Evolutionary conservation across 2,888 invertebrate species (phyloP), one percentile per base, ranked within the genome.

Genomic region (Rhopalosiphum nymphaeae): DNA sequence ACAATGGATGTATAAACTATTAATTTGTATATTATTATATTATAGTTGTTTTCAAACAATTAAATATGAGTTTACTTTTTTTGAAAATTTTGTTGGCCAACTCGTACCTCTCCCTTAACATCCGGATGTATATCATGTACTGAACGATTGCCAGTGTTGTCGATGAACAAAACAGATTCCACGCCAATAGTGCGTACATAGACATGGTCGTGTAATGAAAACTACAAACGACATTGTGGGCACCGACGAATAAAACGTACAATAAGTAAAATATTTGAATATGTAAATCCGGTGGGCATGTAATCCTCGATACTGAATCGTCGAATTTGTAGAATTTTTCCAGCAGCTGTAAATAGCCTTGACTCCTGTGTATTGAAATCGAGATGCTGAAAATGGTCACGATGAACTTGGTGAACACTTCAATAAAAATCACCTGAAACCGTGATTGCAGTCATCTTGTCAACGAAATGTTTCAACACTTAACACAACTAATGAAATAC

Each of bases 351-450:
- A 25, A 13, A 11, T 78, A 56, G 3, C 42, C 29, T n/a, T 13
- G 49, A 7, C 42, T 56, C 29, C 10, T 88, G 1, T 11, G 2
- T 1, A 44, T 44, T 9, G 56, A 42, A 5, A 89, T 7, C 1
- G 44, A 42, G n/a, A 56, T 56, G 3, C 78, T 67, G 21, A 44
- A 9, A 29, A 67, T 44, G 13, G 88, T 42, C 78, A 93, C 78
- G 78, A 53, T 25, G 10, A 93, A 44, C 49, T 89, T 78, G 4
- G 53, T n/a, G 0, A 93, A 10, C 25, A n/a, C n/a, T 56, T 93
- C 88, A 44, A 93, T n/a, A 89, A 93, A 93, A n/a, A 78, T 29
- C 88, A 93, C 88, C 92, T 93, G 78, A 88, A 92, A 88, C 29
- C 49, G 16, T 25, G 5, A 16, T 29, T 5, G 7, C 36, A 9